These are phyloP conservation scores for Cygnus olor DNA, from an alignment of 2,797 vertebrate genomes.

Conservation along the genomic window DNA sequence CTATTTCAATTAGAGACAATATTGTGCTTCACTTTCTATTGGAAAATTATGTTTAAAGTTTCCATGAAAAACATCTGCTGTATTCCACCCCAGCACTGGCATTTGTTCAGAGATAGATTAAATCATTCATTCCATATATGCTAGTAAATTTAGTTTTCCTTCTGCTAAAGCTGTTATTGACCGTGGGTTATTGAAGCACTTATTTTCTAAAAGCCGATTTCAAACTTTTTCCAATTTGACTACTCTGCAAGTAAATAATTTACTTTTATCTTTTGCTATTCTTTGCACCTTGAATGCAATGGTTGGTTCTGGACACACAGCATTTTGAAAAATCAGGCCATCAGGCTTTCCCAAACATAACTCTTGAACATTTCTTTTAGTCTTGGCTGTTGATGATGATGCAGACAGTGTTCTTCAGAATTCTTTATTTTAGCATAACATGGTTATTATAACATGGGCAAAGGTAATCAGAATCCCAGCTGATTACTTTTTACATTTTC, in stretches of 20 bases:
- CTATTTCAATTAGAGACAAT: background rate
- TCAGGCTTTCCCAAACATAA: background rate
- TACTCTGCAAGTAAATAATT: background rate
- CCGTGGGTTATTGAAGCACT: background rate
- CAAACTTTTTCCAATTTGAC: background rate
- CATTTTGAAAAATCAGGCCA: background rate
- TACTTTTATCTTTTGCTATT: background rate
- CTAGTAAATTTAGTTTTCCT: slow-evolving; percentile 37
- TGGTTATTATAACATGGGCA: background rate
- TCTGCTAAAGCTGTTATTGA: slow-evolving; percentile 58
- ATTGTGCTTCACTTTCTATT: slow-evolving; percentile 38
- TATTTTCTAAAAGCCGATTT: background rate
- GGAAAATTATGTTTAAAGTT: slow-evolving; percentile 55
- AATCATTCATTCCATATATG: slow-evolving; percentile 44
- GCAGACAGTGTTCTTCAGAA: background rate
- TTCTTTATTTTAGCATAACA: background rate
- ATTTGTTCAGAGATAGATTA: slow-evolving; percentile 16
- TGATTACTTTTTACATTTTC: background rate
- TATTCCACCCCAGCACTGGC: slow-evolving; percentile 52
- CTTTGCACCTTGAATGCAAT: slow-evolving; percentile 10
- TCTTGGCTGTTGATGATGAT: background rate
- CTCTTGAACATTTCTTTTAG: slow-evolving; percentile 9
- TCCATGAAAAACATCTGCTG: slow-evolving; percentile 60
- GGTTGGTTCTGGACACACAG: background rate
- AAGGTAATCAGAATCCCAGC: background rate